These are phyloP conservation scores for Hystrix cristata DNA, from an alignment of 2,113 vertebrate species.

Conservation along the genomic window DNA sequence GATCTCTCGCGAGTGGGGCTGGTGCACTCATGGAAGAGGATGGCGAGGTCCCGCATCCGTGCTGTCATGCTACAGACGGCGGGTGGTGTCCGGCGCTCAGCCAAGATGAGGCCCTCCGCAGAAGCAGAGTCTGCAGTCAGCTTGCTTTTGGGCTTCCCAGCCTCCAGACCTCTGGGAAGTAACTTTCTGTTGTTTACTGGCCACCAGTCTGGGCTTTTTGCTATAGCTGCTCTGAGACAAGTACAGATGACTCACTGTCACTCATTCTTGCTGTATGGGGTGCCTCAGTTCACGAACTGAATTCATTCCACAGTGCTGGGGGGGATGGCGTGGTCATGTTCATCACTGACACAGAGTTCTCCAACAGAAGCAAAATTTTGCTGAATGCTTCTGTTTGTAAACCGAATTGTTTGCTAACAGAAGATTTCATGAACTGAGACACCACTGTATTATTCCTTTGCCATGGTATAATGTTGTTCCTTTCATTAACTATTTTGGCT, in stretches of 20 bases:
- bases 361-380: background rate
- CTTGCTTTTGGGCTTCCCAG: background rate
- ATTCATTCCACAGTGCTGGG: background rate
- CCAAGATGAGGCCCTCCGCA: background rate
- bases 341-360: background rate
- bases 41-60: background rate
- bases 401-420: background rate
- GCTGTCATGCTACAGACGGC: background rate
- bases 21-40: background rate
- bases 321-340: background rate
- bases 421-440: background rate
- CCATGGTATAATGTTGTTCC: background rate
- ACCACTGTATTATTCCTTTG: background rate
- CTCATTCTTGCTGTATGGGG: background rate
- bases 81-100: background rate
- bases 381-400: background rate
- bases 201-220: background rate
- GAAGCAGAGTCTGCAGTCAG: accelerated
- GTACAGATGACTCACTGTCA: background rate
- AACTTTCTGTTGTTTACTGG: no score
- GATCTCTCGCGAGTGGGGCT: background rate
- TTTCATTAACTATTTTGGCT: background rate
- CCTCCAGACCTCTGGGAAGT: background rate
- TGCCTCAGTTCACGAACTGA: background rate
- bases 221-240: background rate